Evolutionary conservation across 2,797 vertebrate species (phyloP), one percentile per base, ranked within the genome.

Genomic region (Microhierax caerulescens): DNA sequence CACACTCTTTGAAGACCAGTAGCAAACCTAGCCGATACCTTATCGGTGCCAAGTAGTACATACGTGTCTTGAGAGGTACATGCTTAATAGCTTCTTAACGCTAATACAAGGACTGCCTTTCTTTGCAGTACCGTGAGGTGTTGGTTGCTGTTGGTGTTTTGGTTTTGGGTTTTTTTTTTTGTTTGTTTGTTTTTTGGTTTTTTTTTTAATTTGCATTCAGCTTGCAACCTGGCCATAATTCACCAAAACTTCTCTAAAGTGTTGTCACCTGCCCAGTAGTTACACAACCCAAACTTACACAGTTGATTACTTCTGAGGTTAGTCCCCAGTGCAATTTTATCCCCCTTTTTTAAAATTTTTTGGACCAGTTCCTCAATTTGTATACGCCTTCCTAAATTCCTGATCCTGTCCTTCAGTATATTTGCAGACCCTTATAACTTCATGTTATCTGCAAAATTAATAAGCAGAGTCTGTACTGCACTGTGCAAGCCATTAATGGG

Each of bases 401-500:
- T 79, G 54, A 54, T 86, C 73, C 65, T 30, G 15, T 72, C 65
- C 65, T 45, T 34, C n/a, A 53, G 27, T 25, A 77, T 22, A 85
- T 78, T 64, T 75, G 15, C 53, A 90, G 65, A 25, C 16, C 19
- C 48, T 84, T 50, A 51, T 17, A 93, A 67, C 13, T 84, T 84
- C 32, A 27, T 13, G 27, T 61, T 90, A 53, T 50, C 94, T 95
- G 88, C 61, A 84, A 45, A 84, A 92, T 72, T 57, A 84, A 93
- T 88, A 96, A 81, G 32, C 15, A 11, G 65, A 53, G 34, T 76
- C 56, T 90, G 41, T 50, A 22, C 37, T 88, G 72, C 60, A 34
- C 94, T 86, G 69, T 59, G 61, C 74, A 94, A 89, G 51, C 76
- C 90, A 92, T 95, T 87, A 96, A 78, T 59, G 80, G 79, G 67